Evolutionary conservation across 1,140 invertebrate species (phyloP).

Genomic region (Papilio polyxenes): DNA sequence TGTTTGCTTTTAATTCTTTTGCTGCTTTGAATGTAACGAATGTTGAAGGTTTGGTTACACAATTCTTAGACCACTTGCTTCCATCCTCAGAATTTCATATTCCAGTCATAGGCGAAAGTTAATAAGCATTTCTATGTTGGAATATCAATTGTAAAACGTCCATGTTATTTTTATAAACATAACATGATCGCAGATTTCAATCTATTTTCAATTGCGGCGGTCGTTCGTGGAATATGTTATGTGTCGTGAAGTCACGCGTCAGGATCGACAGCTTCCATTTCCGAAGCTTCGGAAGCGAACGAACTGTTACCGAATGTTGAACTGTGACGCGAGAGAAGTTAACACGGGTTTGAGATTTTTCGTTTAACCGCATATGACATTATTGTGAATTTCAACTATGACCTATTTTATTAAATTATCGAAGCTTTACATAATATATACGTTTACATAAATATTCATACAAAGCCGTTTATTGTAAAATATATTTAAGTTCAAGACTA

Average conservation of each 20-base stretch:
- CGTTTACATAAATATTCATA: too few relatives aligned
- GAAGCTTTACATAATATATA: too few relatives aligned
- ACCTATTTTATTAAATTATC: too few relatives aligned
- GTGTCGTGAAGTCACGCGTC: slow-evolving; percentile 40
- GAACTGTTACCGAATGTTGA: neutral
- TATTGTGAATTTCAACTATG: neutral
- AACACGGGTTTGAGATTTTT: neutral
- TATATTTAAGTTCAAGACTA: too few relatives aligned
- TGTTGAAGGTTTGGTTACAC: too few relatives aligned
- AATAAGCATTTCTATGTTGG: neutral
- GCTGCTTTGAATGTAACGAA: too few relatives aligned
- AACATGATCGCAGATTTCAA: slow-evolving; percentile 1
- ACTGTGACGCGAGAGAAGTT: neutral
- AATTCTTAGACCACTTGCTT: too few relatives aligned
- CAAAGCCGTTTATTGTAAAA: too few relatives aligned
- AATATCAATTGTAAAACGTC: neutral
- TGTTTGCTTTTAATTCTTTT: too few relatives aligned
- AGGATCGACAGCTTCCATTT: slow-evolving; percentile 58
- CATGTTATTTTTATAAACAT: slow-evolving; percentile 20
- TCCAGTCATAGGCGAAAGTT: neutral
- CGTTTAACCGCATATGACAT: neutral
- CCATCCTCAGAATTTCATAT: neutral
- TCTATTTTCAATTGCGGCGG: neutral
- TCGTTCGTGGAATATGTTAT: slow-evolving; percentile 40
- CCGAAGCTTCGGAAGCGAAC: slow-evolving; percentile 53